Evolutionary conservation across 2,113 vertebrate species (phyloP).

Genomic region (Leuciscus idus): DNA sequence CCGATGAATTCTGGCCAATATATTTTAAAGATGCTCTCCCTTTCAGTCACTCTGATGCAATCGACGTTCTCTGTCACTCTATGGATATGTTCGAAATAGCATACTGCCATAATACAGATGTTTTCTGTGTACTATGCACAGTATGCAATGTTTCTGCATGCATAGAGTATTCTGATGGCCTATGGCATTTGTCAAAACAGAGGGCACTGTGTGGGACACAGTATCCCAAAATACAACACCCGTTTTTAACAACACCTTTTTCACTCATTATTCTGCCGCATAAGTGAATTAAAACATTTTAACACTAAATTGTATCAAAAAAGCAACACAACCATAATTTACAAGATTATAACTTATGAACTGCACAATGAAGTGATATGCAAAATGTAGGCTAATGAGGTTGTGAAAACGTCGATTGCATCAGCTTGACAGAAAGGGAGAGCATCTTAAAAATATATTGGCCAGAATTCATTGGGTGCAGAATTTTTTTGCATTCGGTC

Average conservation of each 20-base stretch:
- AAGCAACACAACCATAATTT: neutral
- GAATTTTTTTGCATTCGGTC: neutral
- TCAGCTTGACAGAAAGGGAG: neutral
- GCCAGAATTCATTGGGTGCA: neutral
- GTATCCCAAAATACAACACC: neutral
- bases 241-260: neutral
- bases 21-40: neutral
- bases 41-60: neutral
- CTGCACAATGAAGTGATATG: neutral
- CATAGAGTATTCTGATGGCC: neutral
- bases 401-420: neutral
- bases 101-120: no score
- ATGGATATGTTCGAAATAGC: neutral
- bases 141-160: neutral
- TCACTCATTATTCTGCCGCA: neutral
- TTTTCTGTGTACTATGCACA: neutral
- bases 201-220: neutral
- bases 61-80: neutral
- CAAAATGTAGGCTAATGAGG: neutral
- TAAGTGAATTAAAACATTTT: neutral
- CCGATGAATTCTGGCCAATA: neutral
- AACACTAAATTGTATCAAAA: neutral
- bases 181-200: neutral
- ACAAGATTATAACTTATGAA: neutral
- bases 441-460: neutral